phyloP scores from a whole-genome alignment of 2,113 vertebrate species.

The Oreochromis spilurus region DNA sequence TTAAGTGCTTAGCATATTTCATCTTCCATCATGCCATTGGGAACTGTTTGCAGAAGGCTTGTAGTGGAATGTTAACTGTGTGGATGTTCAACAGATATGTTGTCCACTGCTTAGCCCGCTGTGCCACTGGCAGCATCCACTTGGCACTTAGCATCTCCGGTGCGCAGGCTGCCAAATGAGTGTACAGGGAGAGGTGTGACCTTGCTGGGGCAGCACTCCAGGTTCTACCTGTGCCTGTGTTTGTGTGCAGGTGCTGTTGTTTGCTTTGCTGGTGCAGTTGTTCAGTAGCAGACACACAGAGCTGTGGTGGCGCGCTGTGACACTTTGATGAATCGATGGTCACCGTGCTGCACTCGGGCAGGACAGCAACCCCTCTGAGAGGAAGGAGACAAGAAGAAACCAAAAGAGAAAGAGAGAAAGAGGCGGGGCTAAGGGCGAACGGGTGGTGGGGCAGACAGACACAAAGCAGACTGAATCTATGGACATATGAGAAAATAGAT shows the following conservation, averaged over 20 bases:
- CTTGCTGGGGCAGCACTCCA: constrained; percentile 51
- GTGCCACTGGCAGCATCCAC: constrained; percentile 20
- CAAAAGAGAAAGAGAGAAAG: neutral
- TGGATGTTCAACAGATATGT: constrained; percentile 28
- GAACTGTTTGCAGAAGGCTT: neutral
- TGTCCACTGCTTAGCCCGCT: constrained; percentile 23
- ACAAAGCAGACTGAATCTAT: neutral
- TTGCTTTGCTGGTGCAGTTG: constrained; percentile 62
- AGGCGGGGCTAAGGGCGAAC: neutral
- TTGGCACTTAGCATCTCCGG: constrained; percentile 19
- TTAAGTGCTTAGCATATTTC: neutral
- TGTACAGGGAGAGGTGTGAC: constrained; percentile 48
- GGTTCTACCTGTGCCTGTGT: constrained; percentile 35
- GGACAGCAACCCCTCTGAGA: constrained; percentile 56
- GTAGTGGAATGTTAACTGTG: constrained; percentile 3
- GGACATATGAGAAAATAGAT: constrained; percentile 15
- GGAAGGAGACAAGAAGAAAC: constrained; percentile 19
- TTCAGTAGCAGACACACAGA: constrained; percentile 50
- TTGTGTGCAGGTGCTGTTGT: constrained; percentile 46
- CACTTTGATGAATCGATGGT: constrained; percentile 73
- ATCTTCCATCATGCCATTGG: neutral
- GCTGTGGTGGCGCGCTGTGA: constrained; percentile 44
- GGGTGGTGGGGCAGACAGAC: neutral
- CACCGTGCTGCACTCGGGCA: constrained; percentile 29
- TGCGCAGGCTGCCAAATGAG: constrained; percentile 19